Conservation (phyloP, 1,140 invertebrate genomes). For the Capitella teleta region DNA sequence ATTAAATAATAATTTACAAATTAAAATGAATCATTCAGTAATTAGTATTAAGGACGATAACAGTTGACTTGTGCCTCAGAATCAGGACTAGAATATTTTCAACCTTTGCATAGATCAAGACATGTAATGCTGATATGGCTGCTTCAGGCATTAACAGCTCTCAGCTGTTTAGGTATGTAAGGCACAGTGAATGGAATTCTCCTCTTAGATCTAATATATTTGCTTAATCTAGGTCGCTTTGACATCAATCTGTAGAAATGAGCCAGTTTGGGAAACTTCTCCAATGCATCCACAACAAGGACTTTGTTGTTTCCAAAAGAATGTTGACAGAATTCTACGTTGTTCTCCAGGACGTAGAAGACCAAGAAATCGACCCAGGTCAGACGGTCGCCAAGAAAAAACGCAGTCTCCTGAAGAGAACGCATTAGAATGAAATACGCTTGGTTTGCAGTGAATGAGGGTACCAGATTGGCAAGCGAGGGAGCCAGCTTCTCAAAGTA, state of each 20-base stretch:
- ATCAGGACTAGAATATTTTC: too few relatives aligned
- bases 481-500: slow-evolving; percentile 1
- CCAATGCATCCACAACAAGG: background rate
- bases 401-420: slow-evolving; percentile 2
- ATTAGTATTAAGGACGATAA: too few relatives aligned
- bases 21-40: too few relatives aligned
- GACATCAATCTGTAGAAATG: slow-evolving; percentile 2
- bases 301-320: background rate
- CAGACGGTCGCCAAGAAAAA: background rate
- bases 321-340: slow-evolving; percentile 1
- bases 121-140: too few relatives aligned
- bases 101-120: too few relatives aligned
- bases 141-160: too few relatives aligned
- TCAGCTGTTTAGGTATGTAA: background rate
- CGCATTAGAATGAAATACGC: background rate
- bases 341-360: background rate
- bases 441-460: background rate
- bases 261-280: background rate
- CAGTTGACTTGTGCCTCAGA: too few relatives aligned
- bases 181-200: background rate
- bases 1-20: too few relatives aligned
- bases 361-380: slow-evolving; percentile 5
- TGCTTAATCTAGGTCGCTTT: background rate
- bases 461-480: slow-evolving; percentile 1
- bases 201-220: slow-evolving; percentile 1